These are phyloP conservation scores for Aleiodes sp. DNA, from an alignment of 1,140 invertebrate genomes.

Conservation along the genomic window DNA sequence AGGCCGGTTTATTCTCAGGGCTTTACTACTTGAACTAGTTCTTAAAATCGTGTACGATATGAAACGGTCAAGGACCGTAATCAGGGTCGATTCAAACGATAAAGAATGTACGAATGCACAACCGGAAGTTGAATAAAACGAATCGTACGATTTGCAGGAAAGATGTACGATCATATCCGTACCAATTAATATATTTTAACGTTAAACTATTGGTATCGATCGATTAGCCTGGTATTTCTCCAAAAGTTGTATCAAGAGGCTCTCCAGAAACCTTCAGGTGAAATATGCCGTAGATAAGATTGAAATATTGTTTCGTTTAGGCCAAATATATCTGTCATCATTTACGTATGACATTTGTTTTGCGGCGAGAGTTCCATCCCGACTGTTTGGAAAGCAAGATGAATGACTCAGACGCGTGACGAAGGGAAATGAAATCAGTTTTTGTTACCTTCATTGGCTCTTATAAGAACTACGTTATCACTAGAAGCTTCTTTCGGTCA, in stretches of 20 bases:
- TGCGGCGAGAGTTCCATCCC: background rate
- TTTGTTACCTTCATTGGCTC: background rate
- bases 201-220: background rate
- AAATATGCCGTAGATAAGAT: background rate
- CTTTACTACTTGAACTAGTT: slow-evolving; percentile 31
- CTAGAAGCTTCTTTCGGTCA: no score
- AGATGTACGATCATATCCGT: background rate
- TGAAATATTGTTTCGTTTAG: slow-evolving; percentile 3
- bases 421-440: background rate
- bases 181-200: background rate
- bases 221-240: background rate
- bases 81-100: slow-evolving; percentile 25
- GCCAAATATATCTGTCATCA: background rate
- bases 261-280: no score
- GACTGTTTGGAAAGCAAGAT: background rate
- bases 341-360: slow-evolving; percentile 1
- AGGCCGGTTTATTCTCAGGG: background rate
- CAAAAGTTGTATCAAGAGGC: background rate
- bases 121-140: slow-evolving; percentile 11
- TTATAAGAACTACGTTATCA: no score
- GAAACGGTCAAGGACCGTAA: slow-evolving; percentile 32
- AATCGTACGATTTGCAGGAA: background rate
- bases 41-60: background rate
- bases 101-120: slow-evolving; percentile 4
- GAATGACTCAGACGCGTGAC: background rate